Evolutionary conservation across 2,113 vertebrate species (phyloP), one percentile per base, ranked within the genome.

Genomic region (Calyptomena viridis): DNA sequence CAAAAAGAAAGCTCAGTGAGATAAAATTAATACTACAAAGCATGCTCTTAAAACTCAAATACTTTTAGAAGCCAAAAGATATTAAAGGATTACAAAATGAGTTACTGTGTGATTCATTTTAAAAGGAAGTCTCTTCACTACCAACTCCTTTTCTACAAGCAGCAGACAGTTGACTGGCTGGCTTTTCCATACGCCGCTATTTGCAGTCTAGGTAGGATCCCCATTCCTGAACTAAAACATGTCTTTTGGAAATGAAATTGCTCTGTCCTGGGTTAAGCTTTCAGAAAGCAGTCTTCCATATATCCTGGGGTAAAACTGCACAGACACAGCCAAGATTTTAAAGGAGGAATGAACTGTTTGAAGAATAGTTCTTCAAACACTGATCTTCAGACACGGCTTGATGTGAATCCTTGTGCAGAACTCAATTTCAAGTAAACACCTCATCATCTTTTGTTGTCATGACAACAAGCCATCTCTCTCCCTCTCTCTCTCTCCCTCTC

Each of bases 401-500:
- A 72, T 86, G 79, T 9, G 90, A 84, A 75, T 2, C 87, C 89
- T 39, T 84, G 84, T 74, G 86, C 74, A 89, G 95, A 96, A 95
- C 93, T 89, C 94, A 74, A 80, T 69, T 62, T 80, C 91, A 60
- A 93, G 90, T 91, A 95, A 97, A 97, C 95, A 95, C 35, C 89
- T 96, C 92, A 83, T 93, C 74, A 72, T 96, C 95, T 96, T 89
- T 91, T 46, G 98, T 98, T 97, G 96, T 97, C 98, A 98, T 98
- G 98, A 97, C 98, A 98, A 99, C 98, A 59, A 91, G 93, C 83
- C 8, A 89, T 96, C 84, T 94, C 87, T 90, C 83, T 96, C 87
- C 94, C 96, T 96, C 84, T 94, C 86, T 90, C 83, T 96, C 87
- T 94, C 96, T 92, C 94, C 94, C 89, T 96, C 89, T 91, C 88